Base-by-base conservation (phyloP, 2,113 vertebrate species). In the Nettapus auritus region DNA sequence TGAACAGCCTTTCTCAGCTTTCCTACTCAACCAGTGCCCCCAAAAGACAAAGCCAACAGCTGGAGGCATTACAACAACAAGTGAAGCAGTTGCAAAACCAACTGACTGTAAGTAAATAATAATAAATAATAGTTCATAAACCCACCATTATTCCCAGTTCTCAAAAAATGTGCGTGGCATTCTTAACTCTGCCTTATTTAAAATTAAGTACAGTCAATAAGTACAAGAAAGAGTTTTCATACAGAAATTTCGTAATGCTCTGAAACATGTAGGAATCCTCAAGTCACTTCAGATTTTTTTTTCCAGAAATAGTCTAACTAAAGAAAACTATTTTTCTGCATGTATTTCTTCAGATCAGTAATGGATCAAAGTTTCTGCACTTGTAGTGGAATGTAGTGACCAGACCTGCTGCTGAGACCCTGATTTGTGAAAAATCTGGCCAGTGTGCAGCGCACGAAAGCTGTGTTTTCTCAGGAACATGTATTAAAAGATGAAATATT, bases 1-100 rank as follows among this genome's bases (percentile, higher is more conserved):
- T 99, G 79, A 99, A 99, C 98, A 99, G 99, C 97, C 98, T 99
- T 78, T 99, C 99, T 6, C 99, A 99, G 97, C 98, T 99, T 74
- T 99, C 99, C 21, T 99, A 99, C 95, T 98, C 98, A 2, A 97
- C 98, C 5, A 98, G 98, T 53, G 98, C 98, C 5, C 98, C 98
- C 68, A 99, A 99, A 98, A 98, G 98, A 96, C 99, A 99, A 95
- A 99, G 92, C 91, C 99, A 99, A 95, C 99, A 99, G 97, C 97
- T 99, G 93, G 99, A 99, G 26, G 95, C 84, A 0, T 94, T 99
- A 77, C 99, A 99, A 83, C 99, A 99, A 67, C 99, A 99, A 97
- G 97, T 99, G 94, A 99, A 99, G 78, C 99, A 99, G 80, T 97
- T 99, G 19, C 99, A 99, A 97, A 98, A 97, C 90, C 99, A 99